Evolutionary conservation across 2,113 vertebrate species (phyloP).

Genomic region (Cinclus mexicanus): DNA sequence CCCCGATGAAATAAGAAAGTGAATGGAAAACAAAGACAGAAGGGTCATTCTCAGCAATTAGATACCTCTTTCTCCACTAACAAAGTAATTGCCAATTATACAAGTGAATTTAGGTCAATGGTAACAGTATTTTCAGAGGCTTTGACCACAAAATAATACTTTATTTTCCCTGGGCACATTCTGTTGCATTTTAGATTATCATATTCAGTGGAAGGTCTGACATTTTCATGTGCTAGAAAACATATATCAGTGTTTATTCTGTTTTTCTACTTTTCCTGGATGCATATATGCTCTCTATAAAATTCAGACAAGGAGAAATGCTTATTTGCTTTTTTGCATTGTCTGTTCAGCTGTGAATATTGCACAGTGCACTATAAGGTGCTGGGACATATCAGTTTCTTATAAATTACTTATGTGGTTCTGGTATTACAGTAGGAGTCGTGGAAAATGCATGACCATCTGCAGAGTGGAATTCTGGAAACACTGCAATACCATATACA

Average conservation of each 20-base stretch:
- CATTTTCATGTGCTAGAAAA: not conserved
- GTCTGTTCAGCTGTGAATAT: not conserved
- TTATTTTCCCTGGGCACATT: not conserved
- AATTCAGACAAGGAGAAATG: not conserved
- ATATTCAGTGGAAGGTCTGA: not conserved
- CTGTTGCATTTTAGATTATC: not conserved
- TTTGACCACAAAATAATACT: not conserved
- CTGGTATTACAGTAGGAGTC: slow-evolving; percentile 32
- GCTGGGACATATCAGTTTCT: slow-evolving; percentile 8
- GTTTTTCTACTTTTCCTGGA: not conserved
- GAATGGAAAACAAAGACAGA: not conserved
- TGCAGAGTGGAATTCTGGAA: not conserved
- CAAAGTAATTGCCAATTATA: not conserved
- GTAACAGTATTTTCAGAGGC: not conserved
- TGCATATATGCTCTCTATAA: not conserved
- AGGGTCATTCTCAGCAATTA: slow-evolving; percentile 17
- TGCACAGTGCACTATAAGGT: not conserved
- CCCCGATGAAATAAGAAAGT: not conserved
- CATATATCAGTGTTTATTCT: not conserved
- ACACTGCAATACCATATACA: not conserved
- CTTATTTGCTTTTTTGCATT: not conserved
- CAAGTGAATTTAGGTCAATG: not conserved
- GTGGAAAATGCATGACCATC: not conserved
- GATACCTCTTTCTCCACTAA: slow-evolving; percentile 22
- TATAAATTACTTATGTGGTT: slow-evolving; percentile 34